phyloP scores from a whole-genome alignment of 2,113 vertebrate genomes.

The Notarius quadriscutis region DNA sequence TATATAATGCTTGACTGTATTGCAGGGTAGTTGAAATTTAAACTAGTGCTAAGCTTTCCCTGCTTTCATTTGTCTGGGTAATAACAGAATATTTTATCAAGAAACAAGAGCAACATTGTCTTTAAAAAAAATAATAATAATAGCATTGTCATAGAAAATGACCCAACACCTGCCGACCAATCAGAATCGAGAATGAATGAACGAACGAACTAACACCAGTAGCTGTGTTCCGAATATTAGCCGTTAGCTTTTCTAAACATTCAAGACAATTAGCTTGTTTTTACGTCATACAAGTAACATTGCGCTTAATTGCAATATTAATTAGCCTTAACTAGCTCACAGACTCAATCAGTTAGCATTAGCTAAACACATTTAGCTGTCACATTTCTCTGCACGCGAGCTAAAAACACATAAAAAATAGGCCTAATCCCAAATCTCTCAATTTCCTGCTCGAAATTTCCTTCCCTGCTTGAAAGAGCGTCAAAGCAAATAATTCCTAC shows the following conservation, averaged over 20 bases:
- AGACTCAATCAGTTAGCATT: background rate
- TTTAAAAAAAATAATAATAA: background rate
- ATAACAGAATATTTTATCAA: background rate
- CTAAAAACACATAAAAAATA: background rate
- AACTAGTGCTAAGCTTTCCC: background rate
- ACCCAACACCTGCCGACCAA: background rate
- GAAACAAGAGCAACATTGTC: background rate
- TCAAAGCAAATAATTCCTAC: too few relatives aligned
- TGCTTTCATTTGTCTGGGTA: background rate
- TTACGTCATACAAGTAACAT: background rate
- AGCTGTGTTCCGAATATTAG: background rate
- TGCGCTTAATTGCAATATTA: background rate
- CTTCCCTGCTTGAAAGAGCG: background rate
- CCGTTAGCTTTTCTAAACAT: background rate
- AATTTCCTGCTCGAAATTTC: background rate
- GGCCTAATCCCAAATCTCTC: background rate
- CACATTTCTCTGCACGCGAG: too few relatives aligned
- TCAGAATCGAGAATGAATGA: background rate
- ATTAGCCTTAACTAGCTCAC: too few relatives aligned
- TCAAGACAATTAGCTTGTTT: background rate
- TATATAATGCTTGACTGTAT: background rate
- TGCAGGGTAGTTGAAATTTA: background rate
- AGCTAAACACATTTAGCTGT: background rate
- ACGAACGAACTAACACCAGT: background rate
- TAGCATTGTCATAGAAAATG: background rate